phyloP scores from a whole-genome alignment of 2,888 invertebrate genomes.

The Perizoma flavofasciatum region DNA sequence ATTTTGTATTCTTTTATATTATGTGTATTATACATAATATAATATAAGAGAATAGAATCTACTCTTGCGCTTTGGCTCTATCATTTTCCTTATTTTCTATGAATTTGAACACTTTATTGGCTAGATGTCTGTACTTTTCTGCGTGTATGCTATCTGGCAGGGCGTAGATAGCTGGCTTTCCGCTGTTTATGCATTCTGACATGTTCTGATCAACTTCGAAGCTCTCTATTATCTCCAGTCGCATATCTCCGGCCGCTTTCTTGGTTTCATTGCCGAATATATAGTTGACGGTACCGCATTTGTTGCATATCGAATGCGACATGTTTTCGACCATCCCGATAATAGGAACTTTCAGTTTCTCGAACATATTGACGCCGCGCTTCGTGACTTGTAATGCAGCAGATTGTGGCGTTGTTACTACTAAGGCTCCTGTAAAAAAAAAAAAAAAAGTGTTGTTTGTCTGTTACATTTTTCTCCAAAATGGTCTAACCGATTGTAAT shows the following conservation, averaged over 20 bases:
- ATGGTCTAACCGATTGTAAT: too few species aligned
- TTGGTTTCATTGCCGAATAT: constrained; percentile 89
- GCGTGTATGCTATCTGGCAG: constrained; percentile 83
- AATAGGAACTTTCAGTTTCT: constrained; percentile 91
- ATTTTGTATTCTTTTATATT: constrained; percentile 40
- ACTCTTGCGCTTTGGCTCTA: constrained; percentile 57
- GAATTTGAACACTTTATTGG: constrained; percentile 75
- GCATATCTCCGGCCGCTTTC: constrained; percentile 85
- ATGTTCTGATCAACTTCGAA: constrained; percentile 89
- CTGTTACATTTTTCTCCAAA: background rate
- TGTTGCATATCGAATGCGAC: constrained; percentile 90
- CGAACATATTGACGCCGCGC: constrained; percentile 94
- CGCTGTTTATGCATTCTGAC: constrained; percentile 87
- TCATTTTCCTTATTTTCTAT: constrained; percentile 65
- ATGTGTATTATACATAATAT: too few species aligned
- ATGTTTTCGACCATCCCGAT: constrained; percentile 97
- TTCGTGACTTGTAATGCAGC: constrained; percentile 94
- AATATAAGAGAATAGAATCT: too few species aligned
- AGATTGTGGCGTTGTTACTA: constrained; percentile 96
- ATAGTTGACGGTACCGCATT: constrained; percentile 88
- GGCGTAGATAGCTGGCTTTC: constrained; percentile 89
- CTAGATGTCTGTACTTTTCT: constrained; percentile 73
- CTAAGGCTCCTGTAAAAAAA: constrained; percentile 87
- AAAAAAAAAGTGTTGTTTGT: background rate
- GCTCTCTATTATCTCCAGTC: constrained; percentile 86